phyloP scores from a whole-genome alignment of 2,888 invertebrate species.

The Acanthococcus lagerstroemiae region DNA sequence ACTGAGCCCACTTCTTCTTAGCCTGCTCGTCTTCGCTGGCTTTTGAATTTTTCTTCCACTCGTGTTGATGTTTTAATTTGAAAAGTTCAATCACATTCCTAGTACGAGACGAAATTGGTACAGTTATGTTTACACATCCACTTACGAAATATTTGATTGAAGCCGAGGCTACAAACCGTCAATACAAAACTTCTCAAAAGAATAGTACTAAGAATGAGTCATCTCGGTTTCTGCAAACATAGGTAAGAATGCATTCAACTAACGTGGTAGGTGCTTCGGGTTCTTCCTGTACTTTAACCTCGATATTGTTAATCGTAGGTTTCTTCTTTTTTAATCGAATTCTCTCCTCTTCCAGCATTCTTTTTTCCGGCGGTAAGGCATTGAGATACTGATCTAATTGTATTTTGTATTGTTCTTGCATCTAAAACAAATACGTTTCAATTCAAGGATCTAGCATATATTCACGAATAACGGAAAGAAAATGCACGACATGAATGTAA shows the following conservation, averaged over 20 bases:
- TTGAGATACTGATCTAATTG: constrained; percentile 24
- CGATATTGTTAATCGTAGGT: not conserved
- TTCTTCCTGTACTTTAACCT: constrained; percentile 1
- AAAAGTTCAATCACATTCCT: constrained; percentile 30
- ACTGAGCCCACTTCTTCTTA: constrained; percentile 23
- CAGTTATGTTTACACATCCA: not conserved
- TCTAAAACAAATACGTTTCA: no score
- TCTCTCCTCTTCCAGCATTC: constrained; percentile 12
- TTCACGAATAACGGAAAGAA: no score
- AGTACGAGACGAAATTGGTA: no score
- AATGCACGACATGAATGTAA: no score
- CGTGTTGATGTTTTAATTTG: constrained; percentile 8
- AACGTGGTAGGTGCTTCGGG: constrained; percentile 28
- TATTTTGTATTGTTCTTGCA: constrained; percentile 26
- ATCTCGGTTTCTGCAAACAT: no score
- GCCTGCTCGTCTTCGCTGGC: not conserved
- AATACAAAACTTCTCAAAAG: not conserved
- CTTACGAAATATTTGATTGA: not conserved
- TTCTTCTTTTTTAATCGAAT: constrained; percentile 1
- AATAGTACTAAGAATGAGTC: not conserved
- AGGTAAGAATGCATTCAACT: no score
- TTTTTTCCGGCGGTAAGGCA: constrained; percentile 29
- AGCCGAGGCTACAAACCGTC: not conserved
- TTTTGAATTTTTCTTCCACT: constrained; percentile 15
- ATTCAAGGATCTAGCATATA: no score